Evolutionary conservation across 2,113 vertebrate species (phyloP).

Genomic region (Alosa alosa): DNA sequence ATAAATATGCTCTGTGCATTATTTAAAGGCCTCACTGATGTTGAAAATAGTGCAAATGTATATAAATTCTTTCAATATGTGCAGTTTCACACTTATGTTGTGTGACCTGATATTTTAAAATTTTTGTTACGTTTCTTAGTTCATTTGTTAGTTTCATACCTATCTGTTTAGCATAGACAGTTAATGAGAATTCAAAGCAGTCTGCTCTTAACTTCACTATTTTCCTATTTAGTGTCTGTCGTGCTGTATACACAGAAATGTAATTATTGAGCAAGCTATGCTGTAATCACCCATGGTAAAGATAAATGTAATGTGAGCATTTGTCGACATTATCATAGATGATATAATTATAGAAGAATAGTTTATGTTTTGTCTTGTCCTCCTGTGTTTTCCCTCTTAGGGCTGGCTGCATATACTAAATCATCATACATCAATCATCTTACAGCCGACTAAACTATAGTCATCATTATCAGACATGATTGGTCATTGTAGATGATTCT

Average conservation of each 20-base stretch:
- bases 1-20: constrained; percentile 29
- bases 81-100: constrained; percentile 21
- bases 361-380: constrained; percentile 36
- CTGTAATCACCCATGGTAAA: background rate
- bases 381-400: constrained; percentile 39
- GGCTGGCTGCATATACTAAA: constrained; percentile 36
- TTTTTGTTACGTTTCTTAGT: background rate
- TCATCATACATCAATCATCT: background rate
- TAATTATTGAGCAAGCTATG: background rate
- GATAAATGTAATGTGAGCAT: background rate
- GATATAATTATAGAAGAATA: background rate
- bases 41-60: constrained; percentile 25
- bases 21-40: constrained; percentile 14
- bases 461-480: no score
- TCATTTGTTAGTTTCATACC: background rate
- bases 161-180: background rate
- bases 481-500: no score
- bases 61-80: constrained; percentile 3
- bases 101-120: constrained; percentile 27
- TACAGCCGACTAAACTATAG: no score
- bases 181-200: background rate
- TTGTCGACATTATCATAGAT: background rate
- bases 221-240: background rate
- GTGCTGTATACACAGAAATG: background rate
- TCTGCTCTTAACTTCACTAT: background rate